A percentile compares a stretch with the other conserved stretches of the same genome.
Conservation (phyloP, 2,797 vertebrate genomes). For the Naso thynnoides region DNA sequence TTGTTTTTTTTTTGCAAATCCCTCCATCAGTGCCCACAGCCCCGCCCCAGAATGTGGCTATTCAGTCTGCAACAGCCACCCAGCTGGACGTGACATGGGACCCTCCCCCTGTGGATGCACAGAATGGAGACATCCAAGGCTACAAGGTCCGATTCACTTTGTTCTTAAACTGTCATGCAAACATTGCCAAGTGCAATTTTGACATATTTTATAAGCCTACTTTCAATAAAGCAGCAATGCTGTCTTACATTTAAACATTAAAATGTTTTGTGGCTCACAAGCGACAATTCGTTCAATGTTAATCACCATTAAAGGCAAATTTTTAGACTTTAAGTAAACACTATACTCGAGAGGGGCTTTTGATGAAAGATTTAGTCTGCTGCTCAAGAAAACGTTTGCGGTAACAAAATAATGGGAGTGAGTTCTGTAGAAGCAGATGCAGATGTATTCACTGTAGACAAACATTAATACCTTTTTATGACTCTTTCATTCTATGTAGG, state of each 20-base stretch:
- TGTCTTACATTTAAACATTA: conserved; percentile 24
- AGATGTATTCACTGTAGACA: conserved; percentile 27
- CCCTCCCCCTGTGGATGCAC: conserved; percentile 89
- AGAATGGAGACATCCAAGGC: conserved; percentile 97
- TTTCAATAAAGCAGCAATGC: conserved; percentile 1
- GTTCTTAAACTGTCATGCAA: neutral
- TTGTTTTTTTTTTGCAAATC: neutral
- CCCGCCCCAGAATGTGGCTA: conserved; percentile 89
- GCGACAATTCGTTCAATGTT: conserved; percentile 33
- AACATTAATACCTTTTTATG: conserved; percentile 42
- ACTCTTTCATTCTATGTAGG: conserved; percentile 76
- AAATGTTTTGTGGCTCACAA: conserved; percentile 22
- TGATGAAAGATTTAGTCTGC: conserved; percentile 35
- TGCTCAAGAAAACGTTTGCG: conserved; percentile 58
- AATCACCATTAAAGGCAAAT: conserved; percentile 51
- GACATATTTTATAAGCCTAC: neutral
- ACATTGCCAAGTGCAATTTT: neutral
- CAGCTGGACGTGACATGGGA: conserved; percentile 97
- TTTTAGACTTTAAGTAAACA: conserved; percentile 26
- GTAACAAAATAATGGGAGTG: conserved; percentile 50
- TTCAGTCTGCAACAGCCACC: conserved; percentile 91
- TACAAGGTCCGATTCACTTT: conserved; percentile 89
- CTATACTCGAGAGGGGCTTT: conserved; percentile 39
- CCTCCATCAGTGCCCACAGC: conserved; percentile 89
- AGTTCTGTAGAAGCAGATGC: conserved; percentile 49